These are phyloP conservation scores for Rhadina sibilatrix DNA, from an alignment of 2,113 vertebrate species.

Conservation along the genomic window DNA sequence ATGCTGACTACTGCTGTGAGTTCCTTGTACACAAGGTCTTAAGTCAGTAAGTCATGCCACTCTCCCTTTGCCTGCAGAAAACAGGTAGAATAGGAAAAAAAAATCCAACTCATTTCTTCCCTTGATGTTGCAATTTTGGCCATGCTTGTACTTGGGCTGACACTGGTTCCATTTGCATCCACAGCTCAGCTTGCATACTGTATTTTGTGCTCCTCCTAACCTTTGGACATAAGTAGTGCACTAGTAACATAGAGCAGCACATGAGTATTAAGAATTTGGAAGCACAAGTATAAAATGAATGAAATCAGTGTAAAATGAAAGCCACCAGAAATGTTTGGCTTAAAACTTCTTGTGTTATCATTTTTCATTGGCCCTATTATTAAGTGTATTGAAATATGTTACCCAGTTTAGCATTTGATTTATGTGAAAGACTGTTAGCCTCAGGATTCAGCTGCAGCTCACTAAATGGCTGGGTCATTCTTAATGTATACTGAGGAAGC, in stretches of 20 bases:
- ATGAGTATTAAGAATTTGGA: not conserved
- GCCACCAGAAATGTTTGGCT: not conserved
- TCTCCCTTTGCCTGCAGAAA: not conserved
- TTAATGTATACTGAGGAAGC: not conserved
- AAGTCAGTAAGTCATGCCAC: accelerated
- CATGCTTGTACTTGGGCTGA: not conserved
- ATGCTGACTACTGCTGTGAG: not conserved
- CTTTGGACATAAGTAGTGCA: not conserved
- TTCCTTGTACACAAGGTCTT: not conserved
- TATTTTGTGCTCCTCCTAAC: not conserved
- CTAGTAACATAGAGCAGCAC: not conserved
- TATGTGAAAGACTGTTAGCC: not conserved
- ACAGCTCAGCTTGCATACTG: not conserved
- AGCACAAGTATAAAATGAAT: not conserved
- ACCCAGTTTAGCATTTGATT: not conserved
- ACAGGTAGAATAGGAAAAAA: not conserved
- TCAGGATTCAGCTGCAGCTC: not conserved
- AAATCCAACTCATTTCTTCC: not conserved
- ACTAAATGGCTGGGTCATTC: not conserved
- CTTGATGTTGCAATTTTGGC: not conserved
- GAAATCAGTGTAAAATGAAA: not conserved
- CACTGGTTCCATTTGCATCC: not conserved
- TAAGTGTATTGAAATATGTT: not conserved
- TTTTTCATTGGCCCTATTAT: not conserved
- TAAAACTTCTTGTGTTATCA: not conserved